Base-by-base conservation (phyloP, 2,113 vertebrate species). In the Serilophus lunatus region DNA sequence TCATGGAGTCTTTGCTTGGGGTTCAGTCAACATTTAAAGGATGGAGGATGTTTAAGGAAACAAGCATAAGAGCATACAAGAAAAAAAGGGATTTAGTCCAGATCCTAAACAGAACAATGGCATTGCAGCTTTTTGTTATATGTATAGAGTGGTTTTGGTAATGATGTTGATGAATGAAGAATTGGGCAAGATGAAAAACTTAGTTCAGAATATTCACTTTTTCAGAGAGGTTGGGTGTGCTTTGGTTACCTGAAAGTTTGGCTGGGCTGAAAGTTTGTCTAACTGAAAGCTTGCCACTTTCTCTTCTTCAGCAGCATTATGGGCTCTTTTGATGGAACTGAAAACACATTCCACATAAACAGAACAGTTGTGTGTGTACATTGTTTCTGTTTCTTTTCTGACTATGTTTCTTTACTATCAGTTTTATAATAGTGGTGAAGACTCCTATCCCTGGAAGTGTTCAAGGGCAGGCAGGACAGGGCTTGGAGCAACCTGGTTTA, bases 331-430 rank as follows among this genome's bases (percentile, higher is more conserved):
- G 5, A 25, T 56, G 65, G n/a, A 57, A 64, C 11, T 28, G 7
- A 33, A n/a, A 24, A 22, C 26, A 33, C 0, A 3, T 17, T 29
- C 13, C 3, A 0, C 45, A 10, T 66, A 75, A 90, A 54, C 24
- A 9, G 5, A 66, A 5, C 45, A 50, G 9, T 5, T 12, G 19
- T 4, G 0, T 8, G 26, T 44, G 20, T 4, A 6, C 0, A 0
- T 45, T 60, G 10, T 31, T 28, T 53, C 31, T 79, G 5, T 10
- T 78, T 50, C 23, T 78, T 28, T 45, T 13, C 40, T 82, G 28
- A 7, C 14, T 44, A 0, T 24, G 4, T 75, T 79, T 85, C 50
- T 65, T 59, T 23, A 20, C n/a, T 10, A 6, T 28, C 17, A 82
- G 8, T 26, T 79, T 33, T 59, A 74, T 38, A 42, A 68, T 11